These are phyloP conservation scores for Pachypeltis micranthus DNA, from an alignment of 1,140 invertebrate species.

Conservation along the genomic window DNA sequence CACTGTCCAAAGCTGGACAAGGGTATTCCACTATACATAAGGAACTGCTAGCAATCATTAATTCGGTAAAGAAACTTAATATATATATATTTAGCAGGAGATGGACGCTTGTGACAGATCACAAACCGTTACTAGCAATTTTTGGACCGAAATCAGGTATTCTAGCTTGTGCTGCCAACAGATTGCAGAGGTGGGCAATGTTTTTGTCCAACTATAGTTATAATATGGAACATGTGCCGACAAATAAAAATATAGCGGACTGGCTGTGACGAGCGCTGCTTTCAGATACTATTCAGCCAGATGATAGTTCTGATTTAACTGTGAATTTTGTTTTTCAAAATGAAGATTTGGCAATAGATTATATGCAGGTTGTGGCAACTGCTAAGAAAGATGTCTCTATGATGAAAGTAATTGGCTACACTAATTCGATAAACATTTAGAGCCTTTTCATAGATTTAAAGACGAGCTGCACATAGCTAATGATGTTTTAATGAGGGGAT, in stretches of 20 bases:
- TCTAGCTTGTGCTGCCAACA: slow-evolving; percentile 27
- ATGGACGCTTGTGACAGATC: slow-evolving; percentile 36
- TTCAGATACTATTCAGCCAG: neutral
- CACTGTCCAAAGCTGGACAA: neutral
- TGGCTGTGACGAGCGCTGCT: neutral
- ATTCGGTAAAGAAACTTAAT: slow-evolving; percentile 22
- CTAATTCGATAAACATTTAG: neutral
- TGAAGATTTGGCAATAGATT: neutral
- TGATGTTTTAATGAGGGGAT: neutral
- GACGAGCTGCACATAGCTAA: neutral
- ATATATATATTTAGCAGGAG: slow-evolving; percentile 34
- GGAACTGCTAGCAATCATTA: slow-evolving; percentile 33
- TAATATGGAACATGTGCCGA: neutral
- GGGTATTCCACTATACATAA: slow-evolving; percentile 32
- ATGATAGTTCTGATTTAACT: neutral
- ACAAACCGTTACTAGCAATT: slow-evolving; percentile 36
- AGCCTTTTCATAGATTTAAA: neutral
- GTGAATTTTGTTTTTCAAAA: neutral
- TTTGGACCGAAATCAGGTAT: slow-evolving; percentile 32
- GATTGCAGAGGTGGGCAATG: slow-evolving; percentile 32
- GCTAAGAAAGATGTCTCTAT: neutral
- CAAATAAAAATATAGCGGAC: neutral
- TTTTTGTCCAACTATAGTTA: slow-evolving; percentile 30
- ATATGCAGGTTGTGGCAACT: neutral
- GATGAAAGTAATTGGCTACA: neutral